Evolutionary conservation across 35 echinoderm and acorn worm species (phyloP), one percentile per base, ranked within the genome.

Genomic region (Anneissia japonica): DNA sequence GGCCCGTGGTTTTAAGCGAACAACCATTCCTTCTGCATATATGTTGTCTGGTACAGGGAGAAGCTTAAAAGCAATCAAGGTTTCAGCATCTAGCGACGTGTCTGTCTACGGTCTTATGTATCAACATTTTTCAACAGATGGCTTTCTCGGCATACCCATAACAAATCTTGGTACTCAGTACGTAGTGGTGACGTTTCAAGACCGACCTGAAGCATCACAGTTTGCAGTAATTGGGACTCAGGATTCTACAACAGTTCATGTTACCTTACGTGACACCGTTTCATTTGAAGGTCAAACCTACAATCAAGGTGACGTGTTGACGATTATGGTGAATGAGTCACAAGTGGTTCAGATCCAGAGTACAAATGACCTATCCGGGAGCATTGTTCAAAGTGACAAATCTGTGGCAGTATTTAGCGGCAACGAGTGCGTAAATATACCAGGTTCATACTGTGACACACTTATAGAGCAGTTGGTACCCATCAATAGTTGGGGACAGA

Each of bases 291-390:
- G 75, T 38, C 37, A 35, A 14, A 31, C 39, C 11, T 89, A 93
- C 55, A 72, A 36, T 46, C 0, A 32, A 31, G 86, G 91, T 13
- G 90, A 92, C 13, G 21, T 72, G 0, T 35, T 93, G 34, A 75
- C 38, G 23, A 46, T 93, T 19, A 85, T 34, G 28, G 31, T 93
- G 0, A 45, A 89, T 35, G 73, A 51, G 31, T 30, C 79, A 32
- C 86, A 93, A 89, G 86, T 83, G 0, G 35, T 93, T 72, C 91
- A 93, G 35, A 73, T 93, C 26, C 38, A 88, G 43, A 55, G 77
- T 30, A 37, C 64, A 17, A 33, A 35, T 31, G 87, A 82, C 72
- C 38, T 85, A 28, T 85, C 85, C 32, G 90, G 90, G 9, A 91
- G 78, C 26, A 75, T 82, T 9, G 55, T 91, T 78, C 39, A 83